Evolutionary conservation across 2,113 vertebrate species (phyloP).

Genomic region (Naja naja): DNA sequence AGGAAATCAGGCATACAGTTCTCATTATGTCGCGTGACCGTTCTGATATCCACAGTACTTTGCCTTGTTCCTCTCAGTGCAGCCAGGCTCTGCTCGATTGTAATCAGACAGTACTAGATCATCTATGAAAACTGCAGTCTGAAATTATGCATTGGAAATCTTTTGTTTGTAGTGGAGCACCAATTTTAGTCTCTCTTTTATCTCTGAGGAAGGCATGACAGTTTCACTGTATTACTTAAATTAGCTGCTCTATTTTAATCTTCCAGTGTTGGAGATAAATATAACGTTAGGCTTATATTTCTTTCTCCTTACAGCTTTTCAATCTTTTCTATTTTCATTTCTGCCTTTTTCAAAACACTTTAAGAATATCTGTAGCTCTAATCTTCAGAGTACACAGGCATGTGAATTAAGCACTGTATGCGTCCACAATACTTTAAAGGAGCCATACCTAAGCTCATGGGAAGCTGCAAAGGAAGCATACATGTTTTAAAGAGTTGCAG

Average conservation of each 20-base stretch:
- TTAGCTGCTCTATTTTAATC: background rate
- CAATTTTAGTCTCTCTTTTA: background rate
- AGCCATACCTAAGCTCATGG: background rate
- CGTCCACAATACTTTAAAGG: background rate
- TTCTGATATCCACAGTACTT: background rate
- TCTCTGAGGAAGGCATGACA: background rate
- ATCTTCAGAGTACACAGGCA: background rate
- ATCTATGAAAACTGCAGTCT: background rate
- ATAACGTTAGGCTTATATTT: background rate
- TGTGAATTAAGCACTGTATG: background rate
- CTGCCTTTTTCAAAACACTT: rapidly evolving
- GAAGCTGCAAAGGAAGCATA: background rate
- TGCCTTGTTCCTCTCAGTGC: background rate
- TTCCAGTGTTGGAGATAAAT: background rate
- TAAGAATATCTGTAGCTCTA: background rate
- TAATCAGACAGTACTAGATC: background rate
- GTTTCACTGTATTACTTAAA: constrained; percentile 16
- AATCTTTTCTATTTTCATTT: background rate
- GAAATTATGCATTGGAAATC: background rate
- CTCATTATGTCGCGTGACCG: rapidly evolving
- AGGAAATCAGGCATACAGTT: rapidly evolving
- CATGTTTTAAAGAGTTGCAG: background rate
- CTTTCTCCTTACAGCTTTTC: background rate
- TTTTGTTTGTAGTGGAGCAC: constrained; percentile 9
- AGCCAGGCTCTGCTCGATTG: background rate